Evolutionary conservation across 2,113 vertebrate genomes (phyloP).

Genomic region (Anoura caudifer): DNA sequence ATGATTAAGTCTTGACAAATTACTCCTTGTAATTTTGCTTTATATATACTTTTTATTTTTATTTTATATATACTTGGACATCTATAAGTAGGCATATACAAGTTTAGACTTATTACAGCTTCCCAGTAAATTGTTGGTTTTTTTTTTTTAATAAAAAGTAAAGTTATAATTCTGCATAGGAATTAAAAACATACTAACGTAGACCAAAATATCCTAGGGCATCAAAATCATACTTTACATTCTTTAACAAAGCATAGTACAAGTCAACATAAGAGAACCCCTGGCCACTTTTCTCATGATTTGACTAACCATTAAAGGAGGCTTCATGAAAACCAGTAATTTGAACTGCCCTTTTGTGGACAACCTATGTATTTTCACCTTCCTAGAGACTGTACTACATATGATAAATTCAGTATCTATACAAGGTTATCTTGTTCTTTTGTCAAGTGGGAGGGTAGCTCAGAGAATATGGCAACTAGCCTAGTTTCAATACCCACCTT

Average conservation of each 20-base stretch:
- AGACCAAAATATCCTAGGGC: background rate
- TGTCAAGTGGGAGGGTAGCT: background rate
- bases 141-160: background rate
- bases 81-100: background rate
- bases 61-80: background rate
- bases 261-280: background rate
- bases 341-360: background rate
- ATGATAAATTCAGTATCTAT: background rate
- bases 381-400: background rate
- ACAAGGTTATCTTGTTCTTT: background rate
- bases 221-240: background rate
- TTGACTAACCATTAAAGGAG: background rate
- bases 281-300: background rate
- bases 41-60: background rate
- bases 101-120: background rate
- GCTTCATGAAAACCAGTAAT: background rate
- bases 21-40: background rate
- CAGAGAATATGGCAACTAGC: background rate
- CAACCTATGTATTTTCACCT: background rate
- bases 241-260: background rate
- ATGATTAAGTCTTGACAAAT: background rate
- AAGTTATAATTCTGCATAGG: background rate
- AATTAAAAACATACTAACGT: background rate
- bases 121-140: background rate
- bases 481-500: background rate